Base-by-base conservation (phyloP, 2,113 vertebrate species). In the Colinus virginianus region DNA sequence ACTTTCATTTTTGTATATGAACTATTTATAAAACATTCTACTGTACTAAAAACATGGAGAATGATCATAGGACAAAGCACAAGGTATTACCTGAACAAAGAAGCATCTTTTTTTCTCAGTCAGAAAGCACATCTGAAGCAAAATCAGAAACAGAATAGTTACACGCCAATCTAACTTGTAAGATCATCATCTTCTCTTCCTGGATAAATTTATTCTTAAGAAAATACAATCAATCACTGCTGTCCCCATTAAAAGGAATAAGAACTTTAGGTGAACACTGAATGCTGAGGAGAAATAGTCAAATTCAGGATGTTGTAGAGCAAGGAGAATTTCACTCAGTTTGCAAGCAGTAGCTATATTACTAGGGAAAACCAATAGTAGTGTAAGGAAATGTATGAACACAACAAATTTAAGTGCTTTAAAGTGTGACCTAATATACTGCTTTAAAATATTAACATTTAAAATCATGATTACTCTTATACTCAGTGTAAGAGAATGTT, bases 361-460 rank as follows among this genome's bases (percentile, higher is more conserved):
- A 22, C 61, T 63, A 79, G 45, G 78, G 56, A 74, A 74, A 32
- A 28, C 53, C 2, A 0, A 42, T 4, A 77, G 53, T 2, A 2
- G 30, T 5, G 3, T 28, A 59, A 62, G 19, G 64, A 94, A 96
- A 90, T 3, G 12, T 28, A 23, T 2, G 5, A 71, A 74, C 17
- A 46, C 42, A 81, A 88, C 43, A 83, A 91, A 91, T 59, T 49
- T 23, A 46, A 70, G 76, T 36, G 46, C 46, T 81, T 95, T 90
- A 88, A 95, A 95, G 64, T 30, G 68, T 43, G 72, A 61, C 70
- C 58, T 94, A 84, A 90, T 84, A 55, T 6, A 45, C 40, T 22
- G 62, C 66, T 77, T 61, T 93, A 82, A 96, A 92, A 93, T 94
- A 95, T 88, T 94, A 88, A 96, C 45, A 48, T 72, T 53, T 64